These are phyloP conservation scores for Nemopilema nomurai DNA, from an alignment of 30 jellyfish, hydroid and myxozoan genomes.

Conservation along the genomic window DNA sequence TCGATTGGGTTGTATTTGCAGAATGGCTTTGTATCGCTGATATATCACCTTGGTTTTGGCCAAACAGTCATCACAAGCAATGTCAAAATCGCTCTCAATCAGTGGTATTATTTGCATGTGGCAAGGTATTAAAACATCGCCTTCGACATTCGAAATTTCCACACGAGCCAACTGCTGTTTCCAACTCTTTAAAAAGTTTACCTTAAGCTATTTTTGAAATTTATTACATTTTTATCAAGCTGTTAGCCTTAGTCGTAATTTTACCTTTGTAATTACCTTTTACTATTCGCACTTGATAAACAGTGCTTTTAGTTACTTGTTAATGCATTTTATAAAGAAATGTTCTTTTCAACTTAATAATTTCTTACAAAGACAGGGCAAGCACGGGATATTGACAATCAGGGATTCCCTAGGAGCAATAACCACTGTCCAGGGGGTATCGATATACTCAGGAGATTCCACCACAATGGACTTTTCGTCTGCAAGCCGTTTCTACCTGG, in stretches of 20 bases:
- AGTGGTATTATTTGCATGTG: conserved; percentile 70
- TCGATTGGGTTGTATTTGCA: conserved; percentile 76
- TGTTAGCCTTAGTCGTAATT: too few species aligned
- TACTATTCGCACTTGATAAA: too few species aligned
- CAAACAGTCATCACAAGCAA: conserved; percentile 49
- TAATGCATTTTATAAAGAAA: too few species aligned
- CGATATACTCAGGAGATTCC: conserved; percentile 51
- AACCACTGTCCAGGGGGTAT: conserved; percentile 36
- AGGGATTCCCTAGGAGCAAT: conserved; percentile 30
- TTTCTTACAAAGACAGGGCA: conserved; percentile 57
- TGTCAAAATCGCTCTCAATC: conserved; percentile 39
- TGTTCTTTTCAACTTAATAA: too few species aligned
- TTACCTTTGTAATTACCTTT: too few species aligned
- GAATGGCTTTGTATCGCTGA: conserved; percentile 62
- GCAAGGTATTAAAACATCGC: conserved; percentile 82
- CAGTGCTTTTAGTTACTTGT: too few species aligned
- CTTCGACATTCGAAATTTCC: not conserved
- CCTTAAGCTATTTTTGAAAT: too few species aligned
- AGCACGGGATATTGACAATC: conserved; percentile 37
- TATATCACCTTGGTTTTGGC: conserved; percentile 79
- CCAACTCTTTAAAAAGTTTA: too few species aligned
- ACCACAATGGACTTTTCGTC: conserved; percentile 53
- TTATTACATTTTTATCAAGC: too few species aligned
- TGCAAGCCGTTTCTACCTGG: conserved; percentile 78
- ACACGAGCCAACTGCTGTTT: not conserved